Evolutionary conservation across 2,888 invertebrate genomes (phyloP).

Genomic region (Ptychoptera albimana): DNA sequence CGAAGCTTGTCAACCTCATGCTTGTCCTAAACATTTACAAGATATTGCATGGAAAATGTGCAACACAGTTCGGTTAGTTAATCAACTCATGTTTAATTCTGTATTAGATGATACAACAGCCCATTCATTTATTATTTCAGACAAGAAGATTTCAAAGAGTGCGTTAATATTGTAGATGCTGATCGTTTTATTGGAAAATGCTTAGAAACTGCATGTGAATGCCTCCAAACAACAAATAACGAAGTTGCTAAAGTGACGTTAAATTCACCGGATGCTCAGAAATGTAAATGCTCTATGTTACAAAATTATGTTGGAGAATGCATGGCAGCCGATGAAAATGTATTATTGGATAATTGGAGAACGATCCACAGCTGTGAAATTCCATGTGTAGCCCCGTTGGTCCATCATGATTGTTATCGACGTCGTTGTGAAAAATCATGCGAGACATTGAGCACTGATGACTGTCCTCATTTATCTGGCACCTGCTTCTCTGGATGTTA

Average conservation of each 20-base stretch:
- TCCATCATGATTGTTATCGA: conserved; percentile 71
- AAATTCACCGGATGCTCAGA: conserved; percentile 21
- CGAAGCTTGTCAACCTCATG: conserved; percentile 38
- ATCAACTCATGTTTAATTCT: too few relatives aligned
- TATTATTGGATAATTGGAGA: conserved; percentile 56
- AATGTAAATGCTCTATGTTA: conserved; percentile 54
- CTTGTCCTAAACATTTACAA: conserved; percentile 45
- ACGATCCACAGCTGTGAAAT: conserved; percentile 54
- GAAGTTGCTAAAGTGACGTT: conserved; percentile 11
- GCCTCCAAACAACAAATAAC: conserved; percentile 32
- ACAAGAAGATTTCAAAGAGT: conserved; percentile 46
- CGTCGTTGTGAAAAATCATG: conserved; percentile 66
- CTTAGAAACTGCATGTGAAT: conserved; percentile 58
- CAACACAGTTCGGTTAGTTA: conserved; percentile 42
- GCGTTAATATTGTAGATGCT: conserved; percentile 44
- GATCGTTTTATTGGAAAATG: conserved; percentile 57
- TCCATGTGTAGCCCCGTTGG: conserved; percentile 54
- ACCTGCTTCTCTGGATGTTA: conserved; percentile 72
- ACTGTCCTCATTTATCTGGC: conserved; percentile 45
- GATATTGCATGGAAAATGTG: conserved; percentile 51
- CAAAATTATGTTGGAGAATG: conserved; percentile 60
- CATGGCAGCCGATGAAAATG: conserved; percentile 41
- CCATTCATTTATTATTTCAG: conserved; percentile 22
- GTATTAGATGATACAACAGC: conserved; percentile 10
- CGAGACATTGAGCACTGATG: conserved; percentile 38